Conservation (phyloP, 2,888 invertebrate genomes). For the Aleiodes alternator region DNA sequence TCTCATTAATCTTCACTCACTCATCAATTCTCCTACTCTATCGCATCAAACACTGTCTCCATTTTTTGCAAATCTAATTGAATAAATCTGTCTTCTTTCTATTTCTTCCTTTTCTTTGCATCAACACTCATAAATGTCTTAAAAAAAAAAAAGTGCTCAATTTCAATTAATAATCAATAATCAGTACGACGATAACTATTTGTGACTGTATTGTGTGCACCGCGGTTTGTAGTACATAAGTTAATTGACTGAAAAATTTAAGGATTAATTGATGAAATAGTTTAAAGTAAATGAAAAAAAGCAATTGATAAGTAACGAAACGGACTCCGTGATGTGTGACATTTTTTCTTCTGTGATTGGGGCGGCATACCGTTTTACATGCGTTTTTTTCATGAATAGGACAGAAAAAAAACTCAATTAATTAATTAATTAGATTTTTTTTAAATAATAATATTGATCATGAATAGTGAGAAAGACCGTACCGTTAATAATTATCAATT, state of each 20-base stretch:
- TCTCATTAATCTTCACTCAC: constrained; percentile 53
- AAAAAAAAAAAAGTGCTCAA: constrained; percentile 7
- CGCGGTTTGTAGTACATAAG: constrained; percentile 31
- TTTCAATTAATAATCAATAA: constrained; percentile 36
- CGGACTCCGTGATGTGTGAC: constrained; percentile 82
- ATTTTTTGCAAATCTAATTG: constrained; percentile 12
- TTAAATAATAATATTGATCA: neutral
- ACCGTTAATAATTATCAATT: constrained; percentile 31
- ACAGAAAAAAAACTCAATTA: constrained; percentile 67
- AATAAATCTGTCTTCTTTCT: constrained; percentile 32
- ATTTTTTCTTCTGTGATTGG: constrained; percentile 92
- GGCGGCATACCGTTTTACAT: constrained; percentile 82
- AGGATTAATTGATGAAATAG: constrained; percentile 9
- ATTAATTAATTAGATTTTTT: constrained; percentile 47
- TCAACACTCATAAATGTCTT: constrained; percentile 25
- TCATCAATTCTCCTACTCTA: constrained; percentile 17
- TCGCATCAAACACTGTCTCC: constrained; percentile 20
- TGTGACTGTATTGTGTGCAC: constrained; percentile 36
- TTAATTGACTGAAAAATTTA: neutral
- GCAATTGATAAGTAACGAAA: constrained; percentile 59
- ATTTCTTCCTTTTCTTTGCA: constrained; percentile 44
- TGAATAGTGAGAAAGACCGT: constrained; percentile 25
- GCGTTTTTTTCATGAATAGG: constrained; percentile 62
- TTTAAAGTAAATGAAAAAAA: neutral
- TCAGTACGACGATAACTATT: neutral